Base-by-base conservation (phyloP, 2,797 vertebrate genomes). In the Karalla daura region DNA sequence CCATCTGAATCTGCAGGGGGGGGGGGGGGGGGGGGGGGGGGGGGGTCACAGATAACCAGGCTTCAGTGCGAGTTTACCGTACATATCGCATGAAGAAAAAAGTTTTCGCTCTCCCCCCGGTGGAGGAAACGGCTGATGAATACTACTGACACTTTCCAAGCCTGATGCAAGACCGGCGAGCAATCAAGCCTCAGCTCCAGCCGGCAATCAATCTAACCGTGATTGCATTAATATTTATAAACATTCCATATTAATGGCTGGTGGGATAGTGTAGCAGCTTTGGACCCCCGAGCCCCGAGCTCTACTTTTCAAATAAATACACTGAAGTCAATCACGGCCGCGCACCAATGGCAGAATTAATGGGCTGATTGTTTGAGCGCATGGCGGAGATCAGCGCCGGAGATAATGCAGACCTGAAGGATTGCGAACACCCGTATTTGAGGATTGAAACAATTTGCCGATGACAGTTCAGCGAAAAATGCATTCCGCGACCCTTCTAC, bases 1-100 rank as follows among this genome's bases (percentile, higher is more conserved):
- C 96, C 77, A 94, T 96, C 78, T 96, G 94, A 70, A 99, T 95
- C 98, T 99, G 83, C 0, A 88, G 87, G 2, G 20, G 14, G 23
- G n/a, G 84, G 84, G n/a, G n/a, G n/a, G n/a, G n/a, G n/a, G n/a
- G n/a, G n/a, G n/a, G n/a, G n/a, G n/a, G n/a, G n/a, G n/a, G n/a
- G n/a, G 73, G 73, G 1, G 4, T 30, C 12, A 75, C 78, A 64
- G 41, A n/a, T 8, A 55, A 39, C 35, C 33, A 15, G 15, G 58
- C 53, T 59, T 28, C 53, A 41, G 52, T 11, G 28, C 35, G 25
- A 12, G 5, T 49, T 41, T 3, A 43, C 36, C 17, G 7, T 11
- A 10, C 4, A 23, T 46, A 33, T 27, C 28, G 15, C 1, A n/a
- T n/a, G n/a, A n/a, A n/a, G 11, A 10, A 15, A 35, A 33, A 51